phyloP scores from a whole-genome alignment of 2,797 vertebrate genomes.

The Sebastes wilsoni region DNA sequence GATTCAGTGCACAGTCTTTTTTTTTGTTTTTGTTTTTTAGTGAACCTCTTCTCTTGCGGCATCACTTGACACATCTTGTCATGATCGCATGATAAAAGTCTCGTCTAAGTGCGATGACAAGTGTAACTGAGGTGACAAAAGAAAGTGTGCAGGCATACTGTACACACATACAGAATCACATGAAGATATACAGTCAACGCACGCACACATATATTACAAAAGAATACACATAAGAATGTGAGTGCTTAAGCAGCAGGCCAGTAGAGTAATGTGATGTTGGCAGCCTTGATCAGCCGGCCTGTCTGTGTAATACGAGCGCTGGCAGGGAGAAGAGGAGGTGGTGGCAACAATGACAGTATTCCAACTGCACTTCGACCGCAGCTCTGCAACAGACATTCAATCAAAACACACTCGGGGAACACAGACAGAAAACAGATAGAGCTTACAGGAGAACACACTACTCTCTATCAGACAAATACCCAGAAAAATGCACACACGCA shows the following conservation, averaged over 20 bases:
- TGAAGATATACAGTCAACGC: neutral
- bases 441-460: constrained; percentile 45
- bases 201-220: neutral
- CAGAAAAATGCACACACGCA: constrained; percentile 21
- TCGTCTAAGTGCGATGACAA: constrained; percentile 17
- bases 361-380: constrained; percentile 61
- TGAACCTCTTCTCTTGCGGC: constrained; percentile 16
- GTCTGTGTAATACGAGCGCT: constrained; percentile 38
- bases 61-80: constrained; percentile 29
- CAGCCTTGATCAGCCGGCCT: constrained; percentile 37
- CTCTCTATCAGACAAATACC: constrained; percentile 46
- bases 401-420: constrained; percentile 61
- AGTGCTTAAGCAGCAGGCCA: constrained; percentile 41
- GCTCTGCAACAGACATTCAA: constrained; percentile 62
- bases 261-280: constrained; percentile 50
- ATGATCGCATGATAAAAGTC: constrained; percentile 41
- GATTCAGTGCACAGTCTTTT: neutral
- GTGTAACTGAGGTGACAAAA: constrained; percentile 14
- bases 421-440: constrained; percentile 60
- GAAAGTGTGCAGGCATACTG: neutral
- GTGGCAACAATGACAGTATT: constrained; percentile 66
- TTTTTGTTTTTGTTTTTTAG: neutral
- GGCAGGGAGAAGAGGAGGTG: constrained; percentile 41
- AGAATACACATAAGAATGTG: neutral
- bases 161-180: constrained; percentile 13